Evolutionary conservation across 2,888 invertebrate species (phyloP), one percentile per base, ranked within the genome.

Genomic region (Digitonthophagus gazella): DNA sequence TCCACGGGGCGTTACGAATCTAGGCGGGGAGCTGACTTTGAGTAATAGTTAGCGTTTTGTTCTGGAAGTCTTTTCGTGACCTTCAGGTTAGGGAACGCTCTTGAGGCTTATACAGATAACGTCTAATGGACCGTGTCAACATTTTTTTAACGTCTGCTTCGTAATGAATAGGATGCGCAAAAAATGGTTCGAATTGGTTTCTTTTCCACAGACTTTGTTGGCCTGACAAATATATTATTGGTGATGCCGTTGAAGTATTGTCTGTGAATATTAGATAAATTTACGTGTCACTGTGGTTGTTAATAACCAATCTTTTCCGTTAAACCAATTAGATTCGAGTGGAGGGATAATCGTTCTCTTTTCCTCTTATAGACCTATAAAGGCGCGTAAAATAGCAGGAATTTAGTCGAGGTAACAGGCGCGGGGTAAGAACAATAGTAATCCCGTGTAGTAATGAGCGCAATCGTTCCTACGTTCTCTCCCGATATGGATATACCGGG

Each of bases 401-500:
- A 67, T 70, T 65, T 28, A 56, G 63, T 56, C 28, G 22, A 55
- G 57, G 58, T 22, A 63, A 69, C 67, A 70, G 58, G 54, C 44
- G 22, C 67, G 70, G 70, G 70, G 70, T 70, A 67, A 67, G 70
- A 70, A 70, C 70, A 70, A 70, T 70, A 64, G 67, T 70, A 67
- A 70, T 70, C 67, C 70, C 65, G 58, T 58, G 68, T 67, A 70
- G 64, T 70, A 75, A 74, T 73, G 74, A 76, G 74, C 69, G 72
- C 71, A 73, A 72, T 68, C 66, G 71, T 68, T 73, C 74, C 73
- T 74, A 73, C 74, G 71, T 74, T 68, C 44, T 69, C 55, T 66
- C 77, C 76, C 71, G 70, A 72, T 76, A 77, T 73, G 76, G 76
- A 67, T 66, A 76, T 69, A 67, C 73, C 74, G 68, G 66, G 72